These are phyloP conservation scores for Brachymystax lenok DNA, from an alignment of 2,797 vertebrate genomes.

Conservation along the genomic window DNA sequence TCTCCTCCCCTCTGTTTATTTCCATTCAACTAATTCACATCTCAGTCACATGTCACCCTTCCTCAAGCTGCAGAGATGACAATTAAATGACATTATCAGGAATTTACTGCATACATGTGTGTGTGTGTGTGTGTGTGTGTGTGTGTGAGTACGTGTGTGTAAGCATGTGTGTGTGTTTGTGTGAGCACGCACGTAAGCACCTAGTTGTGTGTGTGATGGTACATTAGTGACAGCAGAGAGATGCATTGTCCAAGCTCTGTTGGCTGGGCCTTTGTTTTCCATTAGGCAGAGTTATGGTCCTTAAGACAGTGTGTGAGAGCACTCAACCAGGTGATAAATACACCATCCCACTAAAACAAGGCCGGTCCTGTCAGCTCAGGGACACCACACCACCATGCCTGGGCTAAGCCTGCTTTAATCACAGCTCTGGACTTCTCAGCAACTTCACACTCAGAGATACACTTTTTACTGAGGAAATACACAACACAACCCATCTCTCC, in stretches of 20 bases:
- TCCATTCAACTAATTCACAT: background rate
- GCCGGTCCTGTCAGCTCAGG: slow-evolving; percentile 69
- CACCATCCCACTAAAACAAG: slow-evolving; percentile 68
- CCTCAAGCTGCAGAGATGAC: background rate
- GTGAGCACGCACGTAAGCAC: slow-evolving; percentile 8
- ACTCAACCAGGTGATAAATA: slow-evolving; percentile 75
- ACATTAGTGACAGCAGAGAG: slow-evolving; percentile 43
- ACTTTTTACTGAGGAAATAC: background rate
- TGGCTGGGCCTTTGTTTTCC: slow-evolving; percentile 69
- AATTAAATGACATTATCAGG: background rate
- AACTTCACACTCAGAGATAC: background rate
- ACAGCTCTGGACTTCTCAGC: slow-evolving; percentile 12
- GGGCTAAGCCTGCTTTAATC: slow-evolving; percentile 39
- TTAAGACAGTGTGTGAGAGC: slow-evolving; percentile 62
- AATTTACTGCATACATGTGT: background rate
- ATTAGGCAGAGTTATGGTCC: slow-evolving; percentile 74
- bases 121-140: background rate
- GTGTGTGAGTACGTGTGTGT: background rate
- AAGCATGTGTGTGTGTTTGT: background rate
- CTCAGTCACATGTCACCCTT: background rate
- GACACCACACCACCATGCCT: slow-evolving; percentile 49
- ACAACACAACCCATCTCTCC: background rate
- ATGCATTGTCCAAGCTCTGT: slow-evolving; percentile 53
- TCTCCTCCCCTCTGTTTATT: background rate
- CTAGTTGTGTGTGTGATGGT: slow-evolving; percentile 33